Base-by-base conservation (phyloP, 1,140 invertebrate genomes). In the Danaus melanippus region DNA sequence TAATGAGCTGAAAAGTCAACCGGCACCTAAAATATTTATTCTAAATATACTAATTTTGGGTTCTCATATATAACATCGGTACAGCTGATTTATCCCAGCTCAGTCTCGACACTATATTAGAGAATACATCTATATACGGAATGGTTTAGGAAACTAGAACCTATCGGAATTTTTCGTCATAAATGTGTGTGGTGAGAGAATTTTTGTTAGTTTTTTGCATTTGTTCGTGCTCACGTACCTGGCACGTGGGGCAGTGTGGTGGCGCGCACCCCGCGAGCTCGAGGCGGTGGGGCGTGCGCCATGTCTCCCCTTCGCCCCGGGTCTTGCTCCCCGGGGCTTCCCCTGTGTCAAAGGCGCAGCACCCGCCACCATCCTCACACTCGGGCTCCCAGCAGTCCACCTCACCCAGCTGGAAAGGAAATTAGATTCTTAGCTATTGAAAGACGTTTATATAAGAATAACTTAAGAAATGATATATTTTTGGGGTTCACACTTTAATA, bases 341-440 rank as follows among this genome's bases (percentile, higher is more conserved):
- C 93, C 93, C 91, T 9, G 90, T 90, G 11, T 89, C 84, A 32
- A 32, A 32, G 81, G 50, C 88, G 78, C 67, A 90, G 90, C 52
- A 94, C 82, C 41, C 92, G 89, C 70, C 92, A 89, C 62, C 90
- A 77, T 87, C 94, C 57, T 94, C 94, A 88, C 95, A 96, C 71
- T 95, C 92, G 74, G 94, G 89, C 66, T 93, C 91, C 94, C 94
- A 96, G 76, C 95, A 97, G 87, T 96, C 95, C 57, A 95, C 91
- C 87, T 97, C 94, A 45, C 95, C 95, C 72, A 93, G 88, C 94
- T 95, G 79, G n/a, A 87, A 74, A 32, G 49, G 49, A 7, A 11
- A 10, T 15, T 1, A 46, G 42, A 12, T n/a, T 44, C 4, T 44
- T 12, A 44, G 3, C 6, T 32, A 32, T 44, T 44, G 42, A 44